Evolutionary conservation across 2,888 invertebrate genomes (phyloP), one percentile per base, ranked within the genome.

Genomic region (Mimumesa dahlbomi): DNA sequence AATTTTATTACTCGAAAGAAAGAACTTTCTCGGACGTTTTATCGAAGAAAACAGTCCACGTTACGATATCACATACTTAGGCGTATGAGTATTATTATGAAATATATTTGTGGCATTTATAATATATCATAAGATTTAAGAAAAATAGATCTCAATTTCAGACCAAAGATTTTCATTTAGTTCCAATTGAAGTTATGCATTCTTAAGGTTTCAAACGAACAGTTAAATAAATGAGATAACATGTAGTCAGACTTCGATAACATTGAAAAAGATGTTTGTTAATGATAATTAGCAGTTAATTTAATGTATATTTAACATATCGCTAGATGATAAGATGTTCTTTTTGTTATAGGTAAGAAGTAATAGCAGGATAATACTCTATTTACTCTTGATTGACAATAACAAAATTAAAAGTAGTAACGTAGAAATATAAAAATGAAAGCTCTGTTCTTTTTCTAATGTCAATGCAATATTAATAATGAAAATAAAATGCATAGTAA

Each of bases 121-220:
- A 22, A 52, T 36, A 40, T 73, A 67, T 58, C 29, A 38, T 73
- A 67, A 54, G 22, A 25, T 61, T 64, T 73, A 77, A 71, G 73
- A 43, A 57, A 58, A 56, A 73, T 73, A 77, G 81, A 81, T 81
- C 81, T 81, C 81, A 81, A 42, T 67, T 68, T 72, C 58, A 74
- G 74, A 59, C 70, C 74, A 71, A 73, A 71, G 57, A 45, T 62
- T 57, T 19, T 71, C 45, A 42, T 58, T 67, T 64, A 57, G 16
- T 48, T 29, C 46, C 46, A 19, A 45, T 53, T 16, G 13, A 50
- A 72, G 50, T 31, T 40, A 21, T 46, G 54, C 18, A 29, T 14
- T 34, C 31, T 50, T 69, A 64, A 63, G 48, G 25, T 50, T 58
- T 29, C 46, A 46, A 56, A 45, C 11, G 18, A 21, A 52, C 29